phyloP scores from a whole-genome alignment of 2,888 invertebrate genomes.

The Myopa testacea region DNA sequence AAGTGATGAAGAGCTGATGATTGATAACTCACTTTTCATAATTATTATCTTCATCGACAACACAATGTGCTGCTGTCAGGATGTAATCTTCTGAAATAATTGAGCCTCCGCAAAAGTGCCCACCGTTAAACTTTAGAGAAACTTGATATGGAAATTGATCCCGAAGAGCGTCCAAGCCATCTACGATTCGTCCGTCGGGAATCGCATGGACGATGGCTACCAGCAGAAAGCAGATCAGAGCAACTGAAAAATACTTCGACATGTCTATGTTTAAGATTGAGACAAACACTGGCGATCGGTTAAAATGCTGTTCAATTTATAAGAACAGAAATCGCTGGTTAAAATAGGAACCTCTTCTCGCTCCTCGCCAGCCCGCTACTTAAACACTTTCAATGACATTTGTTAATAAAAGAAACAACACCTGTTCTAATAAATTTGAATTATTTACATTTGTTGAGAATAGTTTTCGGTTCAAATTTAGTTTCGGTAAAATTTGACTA shows the following conservation, averaged over 20 bases:
- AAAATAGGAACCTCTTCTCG: no score
- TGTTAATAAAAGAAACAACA: no score
- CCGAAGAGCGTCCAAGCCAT: constrained; percentile 61
- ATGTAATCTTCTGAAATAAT: constrained; percentile 60
- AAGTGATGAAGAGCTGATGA: not conserved
- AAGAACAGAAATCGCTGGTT: no score
- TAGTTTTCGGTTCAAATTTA: no score
- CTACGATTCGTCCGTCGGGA: constrained; percentile 58
- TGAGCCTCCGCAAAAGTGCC: constrained; percentile 59
- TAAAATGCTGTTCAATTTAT: no score
- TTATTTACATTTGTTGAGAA: no score
- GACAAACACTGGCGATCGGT: no score
- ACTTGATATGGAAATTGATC: constrained; percentile 66
- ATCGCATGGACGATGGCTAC: constrained; percentile 32
- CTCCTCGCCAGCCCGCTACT: no score
- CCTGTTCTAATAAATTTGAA: no score
- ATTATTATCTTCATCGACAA: constrained; percentile 52
- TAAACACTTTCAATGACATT: no score
- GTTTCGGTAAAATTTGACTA: no score
- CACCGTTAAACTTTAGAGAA: constrained; percentile 55
- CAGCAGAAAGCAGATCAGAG: not conserved
- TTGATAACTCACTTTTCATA: constrained; percentile 52
- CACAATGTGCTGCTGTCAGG: constrained; percentile 62
- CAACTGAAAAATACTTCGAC: not conserved
- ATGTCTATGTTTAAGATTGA: no score